These are phyloP conservation scores for Microcebus griseorufus DNA, from an alignment of 2,113 vertebrate species.

Conservation along the genomic window DNA sequence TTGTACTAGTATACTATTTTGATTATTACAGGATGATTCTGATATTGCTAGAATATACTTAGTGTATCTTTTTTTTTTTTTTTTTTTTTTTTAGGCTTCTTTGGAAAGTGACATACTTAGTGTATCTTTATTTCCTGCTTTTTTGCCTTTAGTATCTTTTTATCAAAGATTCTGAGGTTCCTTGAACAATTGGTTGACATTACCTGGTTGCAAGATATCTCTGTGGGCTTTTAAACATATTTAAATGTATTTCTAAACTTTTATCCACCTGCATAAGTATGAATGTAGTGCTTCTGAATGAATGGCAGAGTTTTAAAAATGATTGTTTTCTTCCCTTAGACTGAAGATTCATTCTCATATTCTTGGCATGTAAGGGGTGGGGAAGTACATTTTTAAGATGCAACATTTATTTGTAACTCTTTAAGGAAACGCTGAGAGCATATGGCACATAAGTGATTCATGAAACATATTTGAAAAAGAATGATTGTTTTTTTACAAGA, in stretches of 20 bases:
- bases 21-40: too few species aligned
- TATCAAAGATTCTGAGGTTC: not conserved
- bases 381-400: constrained; percentile 8
- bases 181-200: not conserved
- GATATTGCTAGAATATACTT: too few species aligned
- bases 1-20: too few species aligned
- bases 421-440: not conserved
- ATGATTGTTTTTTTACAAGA: not conserved
- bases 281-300: not conserved
- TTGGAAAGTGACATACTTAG: too few species aligned
- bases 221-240: not conserved
- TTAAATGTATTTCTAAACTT: constrained; percentile 48
- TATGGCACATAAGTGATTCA: not conserved
- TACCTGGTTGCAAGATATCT: constrained; percentile 9
- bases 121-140: not conserved
- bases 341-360: constrained; percentile 29
- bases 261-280: constrained; percentile 2
- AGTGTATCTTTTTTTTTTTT: too few species aligned
- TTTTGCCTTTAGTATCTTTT: constrained; percentile 32
- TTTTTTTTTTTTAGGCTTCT: too few species aligned
- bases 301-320: not conserved
- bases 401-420: not conserved
- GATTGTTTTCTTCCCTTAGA: constrained; percentile 1
- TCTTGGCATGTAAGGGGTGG: not conserved
- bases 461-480: constrained; percentile 13